Conservation (phyloP, 1,140 invertebrate species). For the Drosophila pseudoobscura region DNA sequence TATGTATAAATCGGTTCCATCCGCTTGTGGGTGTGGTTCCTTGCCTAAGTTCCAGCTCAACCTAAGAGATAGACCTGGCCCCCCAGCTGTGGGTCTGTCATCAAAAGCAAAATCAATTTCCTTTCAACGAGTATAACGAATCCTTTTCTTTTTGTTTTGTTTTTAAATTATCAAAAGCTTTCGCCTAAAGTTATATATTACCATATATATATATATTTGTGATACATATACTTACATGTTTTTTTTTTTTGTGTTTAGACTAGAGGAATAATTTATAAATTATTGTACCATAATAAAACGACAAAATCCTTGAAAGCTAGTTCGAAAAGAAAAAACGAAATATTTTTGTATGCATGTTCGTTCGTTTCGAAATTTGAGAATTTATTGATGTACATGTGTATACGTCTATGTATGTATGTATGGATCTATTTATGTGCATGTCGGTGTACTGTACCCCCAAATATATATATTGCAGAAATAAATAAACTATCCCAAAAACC, state of each 20-base stretch:
- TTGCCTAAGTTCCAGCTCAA: conserved; percentile 52
- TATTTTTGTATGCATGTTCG: conserved; percentile 60
- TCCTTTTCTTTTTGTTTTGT: conserved; percentile 6
- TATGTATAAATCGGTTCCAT: conserved; percentile 34
- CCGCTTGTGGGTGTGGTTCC: conserved; percentile 20
- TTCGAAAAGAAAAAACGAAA: conserved; percentile 48
- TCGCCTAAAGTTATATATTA: conserved; percentile 47
- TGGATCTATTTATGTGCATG: too few species aligned
- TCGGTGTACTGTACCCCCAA: conserved; percentile 31
- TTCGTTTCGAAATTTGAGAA: conserved; percentile 32
- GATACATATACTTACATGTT: conserved; percentile 64
- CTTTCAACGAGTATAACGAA: conserved; percentile 32
- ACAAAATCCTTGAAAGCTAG: conserved; percentile 59
- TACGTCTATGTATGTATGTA: conserved; percentile 1
- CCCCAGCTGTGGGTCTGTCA: conserved; percentile 24
- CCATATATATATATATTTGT: conserved; percentile 61
- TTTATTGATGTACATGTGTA: conserved; percentile 28
- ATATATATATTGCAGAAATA: conserved; percentile 39
- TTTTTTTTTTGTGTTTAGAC: conserved; percentile 49
- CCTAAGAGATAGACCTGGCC: conserved; percentile 42
- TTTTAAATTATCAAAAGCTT: conserved; percentile 24
- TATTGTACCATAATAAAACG: conserved; percentile 63
- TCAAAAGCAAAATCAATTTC: conserved; percentile 33
- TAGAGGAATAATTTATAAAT: conserved; percentile 54
- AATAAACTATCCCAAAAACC: conserved; percentile 19